These are phyloP conservation scores for Psammodynastes pulverulentus DNA, from an alignment of 2,113 vertebrate species.

Conservation along the genomic window DNA sequence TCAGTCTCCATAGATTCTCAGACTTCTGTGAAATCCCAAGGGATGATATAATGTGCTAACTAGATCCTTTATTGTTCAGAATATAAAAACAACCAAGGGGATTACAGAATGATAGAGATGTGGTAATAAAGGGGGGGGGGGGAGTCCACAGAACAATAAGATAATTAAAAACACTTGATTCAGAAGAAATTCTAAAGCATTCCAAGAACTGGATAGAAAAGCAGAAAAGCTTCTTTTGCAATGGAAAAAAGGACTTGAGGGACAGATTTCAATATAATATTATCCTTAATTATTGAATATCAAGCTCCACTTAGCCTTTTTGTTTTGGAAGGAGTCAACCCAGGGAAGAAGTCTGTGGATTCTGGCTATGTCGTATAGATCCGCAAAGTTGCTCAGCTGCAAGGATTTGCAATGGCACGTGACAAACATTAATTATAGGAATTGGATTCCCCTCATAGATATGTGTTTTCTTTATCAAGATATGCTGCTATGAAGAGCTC, in stretches of 20 bases:
- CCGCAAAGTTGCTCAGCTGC: not conserved
- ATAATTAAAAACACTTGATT: not conserved
- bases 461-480: not conserved
- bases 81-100: not conserved
- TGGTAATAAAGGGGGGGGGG: not conserved
- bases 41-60: not conserved
- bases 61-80: not conserved
- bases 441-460: not conserved
- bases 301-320: not conserved
- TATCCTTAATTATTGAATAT: not conserved
- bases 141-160: not conserved
- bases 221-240: not conserved
- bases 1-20: not conserved
- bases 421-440: not conserved
- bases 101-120: not conserved
- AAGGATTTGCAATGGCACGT: not conserved
- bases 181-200: not conserved
- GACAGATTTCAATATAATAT: not conserved
- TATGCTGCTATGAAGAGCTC: not conserved
- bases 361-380: not conserved
- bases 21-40: not conserved
- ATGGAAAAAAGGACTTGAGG: not conserved
- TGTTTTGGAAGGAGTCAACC: not conserved
- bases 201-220: not conserved
- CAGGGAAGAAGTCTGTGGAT: not conserved